Percentiles rank a stretch among this genome's conserved stretches.
Conservation (phyloP, 2,113 vertebrate genomes). For the Calypte anna region DNA sequence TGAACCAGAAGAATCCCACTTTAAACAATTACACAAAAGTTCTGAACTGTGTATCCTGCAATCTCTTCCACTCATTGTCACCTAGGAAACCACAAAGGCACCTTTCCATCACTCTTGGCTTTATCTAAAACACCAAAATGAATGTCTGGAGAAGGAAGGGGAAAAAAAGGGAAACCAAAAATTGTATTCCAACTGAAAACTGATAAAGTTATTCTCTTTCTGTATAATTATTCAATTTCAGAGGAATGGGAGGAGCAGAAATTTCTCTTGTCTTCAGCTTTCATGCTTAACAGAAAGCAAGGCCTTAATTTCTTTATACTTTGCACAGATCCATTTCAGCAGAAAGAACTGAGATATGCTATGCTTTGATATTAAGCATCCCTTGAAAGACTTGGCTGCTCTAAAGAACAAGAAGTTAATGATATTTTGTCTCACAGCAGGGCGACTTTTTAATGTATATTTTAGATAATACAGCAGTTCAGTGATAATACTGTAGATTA, state of each 20-base stretch:
- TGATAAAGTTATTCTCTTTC: not conserved
- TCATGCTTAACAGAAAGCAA: conserved; percentile 4
- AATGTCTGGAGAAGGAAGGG: not conserved
- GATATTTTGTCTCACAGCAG: not conserved
- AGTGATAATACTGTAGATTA: not conserved
- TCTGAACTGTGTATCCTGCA: not conserved
- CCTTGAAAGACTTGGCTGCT: conserved; percentile 24
- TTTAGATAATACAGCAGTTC: not conserved
- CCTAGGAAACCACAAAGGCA: not conserved
- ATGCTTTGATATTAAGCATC: conserved; percentile 22
- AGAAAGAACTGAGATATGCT: not conserved
- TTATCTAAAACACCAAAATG: not conserved
- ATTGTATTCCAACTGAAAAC: not conserved
- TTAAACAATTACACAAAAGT: not conserved
- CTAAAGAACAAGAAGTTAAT: conserved; percentile 25
- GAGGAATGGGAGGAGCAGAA: not conserved
- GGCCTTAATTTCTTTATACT: not conserved
- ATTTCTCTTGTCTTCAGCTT: not conserved
- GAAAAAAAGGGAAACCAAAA: not conserved
- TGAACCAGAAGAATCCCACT: not conserved
- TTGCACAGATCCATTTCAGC: conserved; percentile 15
- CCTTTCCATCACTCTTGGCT: not conserved
- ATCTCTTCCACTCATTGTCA: not conserved
- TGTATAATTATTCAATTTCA: not conserved
- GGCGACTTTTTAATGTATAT: conserved; percentile 15